Evolutionary conservation across 2,113 vertebrate species (phyloP).

Genomic region (Smithornis capensis): DNA sequence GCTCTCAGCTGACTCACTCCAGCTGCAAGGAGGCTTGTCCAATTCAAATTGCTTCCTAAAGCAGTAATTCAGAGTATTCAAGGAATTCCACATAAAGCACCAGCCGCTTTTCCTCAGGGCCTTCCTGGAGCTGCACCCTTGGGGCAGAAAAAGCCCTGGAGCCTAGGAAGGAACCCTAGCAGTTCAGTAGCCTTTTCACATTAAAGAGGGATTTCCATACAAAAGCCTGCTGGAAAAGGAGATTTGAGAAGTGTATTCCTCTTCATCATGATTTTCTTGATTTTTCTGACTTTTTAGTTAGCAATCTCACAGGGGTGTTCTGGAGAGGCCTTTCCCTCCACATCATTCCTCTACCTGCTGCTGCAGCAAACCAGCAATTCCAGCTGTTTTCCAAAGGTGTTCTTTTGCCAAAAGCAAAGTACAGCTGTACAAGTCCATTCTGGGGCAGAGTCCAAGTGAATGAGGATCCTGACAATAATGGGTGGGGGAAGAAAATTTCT

Average conservation of each 20-base stretch:
- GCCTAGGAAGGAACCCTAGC: not conserved
- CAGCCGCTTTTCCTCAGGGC: not conserved
- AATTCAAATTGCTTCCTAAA: not conserved
- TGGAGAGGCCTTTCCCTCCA: not conserved
- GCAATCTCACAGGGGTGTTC: not conserved
- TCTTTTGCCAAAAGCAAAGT: not conserved
- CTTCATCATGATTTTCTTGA: not conserved
- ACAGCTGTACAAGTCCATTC: not conserved
- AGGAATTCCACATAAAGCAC: not conserved
- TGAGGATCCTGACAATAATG: not conserved
- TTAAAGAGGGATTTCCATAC: slow-evolving; percentile 65
- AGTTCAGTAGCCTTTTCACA: slow-evolving; percentile 63
- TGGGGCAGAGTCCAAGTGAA: not conserved
- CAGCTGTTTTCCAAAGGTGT: not conserved
- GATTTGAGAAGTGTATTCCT: not conserved
- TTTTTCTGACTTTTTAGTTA: not conserved
- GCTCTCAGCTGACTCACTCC: slow-evolving; percentile 32
- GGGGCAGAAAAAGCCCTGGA: not conserved
- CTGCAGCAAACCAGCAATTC: not conserved
- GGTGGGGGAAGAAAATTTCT: not conserved
- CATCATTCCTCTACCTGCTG: not conserved
- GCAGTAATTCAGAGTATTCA: not conserved
- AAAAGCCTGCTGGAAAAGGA: not conserved
- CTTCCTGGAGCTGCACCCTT: not conserved
- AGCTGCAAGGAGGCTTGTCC: not conserved